These are phyloP conservation scores for Drosophila athabasca DNA, from an alignment of 1,140 invertebrate species.

Conservation along the genomic window DNA sequence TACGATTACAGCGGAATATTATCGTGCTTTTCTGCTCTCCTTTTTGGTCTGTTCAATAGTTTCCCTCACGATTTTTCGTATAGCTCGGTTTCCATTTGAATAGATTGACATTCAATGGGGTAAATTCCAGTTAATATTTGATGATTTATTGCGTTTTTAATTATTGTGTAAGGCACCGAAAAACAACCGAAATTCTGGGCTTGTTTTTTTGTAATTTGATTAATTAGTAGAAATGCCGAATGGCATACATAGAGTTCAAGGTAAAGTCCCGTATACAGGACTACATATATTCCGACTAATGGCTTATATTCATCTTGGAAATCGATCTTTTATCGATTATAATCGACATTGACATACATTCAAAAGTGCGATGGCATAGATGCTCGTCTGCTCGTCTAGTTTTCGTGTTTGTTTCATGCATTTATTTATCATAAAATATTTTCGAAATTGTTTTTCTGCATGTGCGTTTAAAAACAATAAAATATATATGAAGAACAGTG, in stretches of 20 bases:
- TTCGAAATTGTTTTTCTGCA: too few species aligned
- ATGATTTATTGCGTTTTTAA: conserved; percentile 74
- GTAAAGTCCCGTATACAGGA: neutral
- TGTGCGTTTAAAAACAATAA: too few species aligned
- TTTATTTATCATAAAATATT: too few species aligned
- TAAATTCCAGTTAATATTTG: conserved; percentile 41
- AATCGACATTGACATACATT: too few species aligned
- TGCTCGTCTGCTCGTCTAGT: neutral
- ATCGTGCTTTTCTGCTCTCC: conserved; percentile 26
- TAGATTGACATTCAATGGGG: conserved; percentile 32
- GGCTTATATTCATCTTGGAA: neutral
- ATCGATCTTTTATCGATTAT: too few species aligned
- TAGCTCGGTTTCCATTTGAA: conserved; percentile 38
- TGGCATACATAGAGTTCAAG: neutral
- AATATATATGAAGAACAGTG: too few species aligned
- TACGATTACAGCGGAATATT: conserved; percentile 50
- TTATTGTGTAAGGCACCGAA: conserved; percentile 30
- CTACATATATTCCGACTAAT: neutral
- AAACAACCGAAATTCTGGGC: neutral
- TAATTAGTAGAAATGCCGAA: conserved; percentile 21
- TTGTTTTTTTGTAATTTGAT: conserved; percentile 31
- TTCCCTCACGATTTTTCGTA: conserved; percentile 7
- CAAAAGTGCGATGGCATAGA: too few species aligned
- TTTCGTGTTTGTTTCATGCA: neutral
- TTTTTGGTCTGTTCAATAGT: conserved; percentile 38